These are phyloP conservation scores for Pantelozetes paolii DNA, from an alignment of 2,888 invertebrate genomes.

Conservation along the genomic window DNA sequence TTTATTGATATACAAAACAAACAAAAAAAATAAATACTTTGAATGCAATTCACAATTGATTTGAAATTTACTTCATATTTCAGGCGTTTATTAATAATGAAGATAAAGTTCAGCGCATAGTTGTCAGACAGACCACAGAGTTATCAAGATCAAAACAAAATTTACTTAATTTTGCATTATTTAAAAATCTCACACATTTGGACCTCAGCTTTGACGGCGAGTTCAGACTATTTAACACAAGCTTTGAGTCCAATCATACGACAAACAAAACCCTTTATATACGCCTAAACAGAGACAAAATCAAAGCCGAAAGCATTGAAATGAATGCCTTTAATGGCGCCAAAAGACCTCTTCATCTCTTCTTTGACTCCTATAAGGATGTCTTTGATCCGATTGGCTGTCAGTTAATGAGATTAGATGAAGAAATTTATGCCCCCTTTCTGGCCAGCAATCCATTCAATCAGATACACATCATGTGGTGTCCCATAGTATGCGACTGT, in stretches of 20 bases:
- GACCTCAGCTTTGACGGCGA: conserved; percentile 37
- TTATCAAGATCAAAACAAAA: background rate
- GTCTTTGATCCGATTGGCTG: conserved; percentile 36
- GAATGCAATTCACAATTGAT: too few relatives aligned
- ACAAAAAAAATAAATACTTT: too few relatives aligned
- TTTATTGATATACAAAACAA: too few relatives aligned
- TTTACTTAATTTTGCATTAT: conserved; percentile 25
- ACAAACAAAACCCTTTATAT: conserved; percentile 34
- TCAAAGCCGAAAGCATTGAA: conserved; percentile 29
- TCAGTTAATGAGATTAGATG: conserved; percentile 39
- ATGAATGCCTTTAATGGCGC: conserved; percentile 39
- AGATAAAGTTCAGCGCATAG: conserved; percentile 33
- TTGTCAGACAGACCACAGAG: conserved; percentile 29
- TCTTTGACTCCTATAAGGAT: conserved; percentile 30
- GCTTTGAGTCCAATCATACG: conserved; percentile 14
- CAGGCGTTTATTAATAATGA: conserved; percentile 33
- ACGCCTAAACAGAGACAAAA: conserved; percentile 36
- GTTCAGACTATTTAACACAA: conserved; percentile 32
- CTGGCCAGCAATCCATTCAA: conserved; percentile 37
- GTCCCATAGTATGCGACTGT: conserved; percentile 40
- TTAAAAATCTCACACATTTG: conserved; percentile 31
- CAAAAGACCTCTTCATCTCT: conserved; percentile 36
- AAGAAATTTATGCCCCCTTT: conserved; percentile 41
- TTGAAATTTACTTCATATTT: background rate
- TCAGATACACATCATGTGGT: conserved; percentile 39